Conservation (phyloP, 2,888 invertebrate species). For the Conomelus anceps region DNA sequence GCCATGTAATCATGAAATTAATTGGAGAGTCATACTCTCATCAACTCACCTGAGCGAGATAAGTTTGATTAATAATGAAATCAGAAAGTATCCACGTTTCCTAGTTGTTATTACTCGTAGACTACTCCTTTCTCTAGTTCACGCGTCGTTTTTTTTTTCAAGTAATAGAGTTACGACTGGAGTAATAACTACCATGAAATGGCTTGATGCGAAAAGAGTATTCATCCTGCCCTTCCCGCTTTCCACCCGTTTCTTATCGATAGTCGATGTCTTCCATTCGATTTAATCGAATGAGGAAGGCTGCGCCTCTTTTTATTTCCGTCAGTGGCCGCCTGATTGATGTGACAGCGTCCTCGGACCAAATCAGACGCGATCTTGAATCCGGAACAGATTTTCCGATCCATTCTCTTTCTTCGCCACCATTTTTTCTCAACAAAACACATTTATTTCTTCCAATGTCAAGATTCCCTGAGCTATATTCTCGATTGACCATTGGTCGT, state of each 20-base stretch:
- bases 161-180: background rate
- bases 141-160: background rate
- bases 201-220: background rate
- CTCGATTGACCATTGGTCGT: too few relatives aligned
- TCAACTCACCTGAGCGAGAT: too few relatives aligned
- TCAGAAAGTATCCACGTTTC: too few relatives aligned
- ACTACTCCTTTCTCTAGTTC: too few relatives aligned
- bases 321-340: background rate
- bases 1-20: too few relatives aligned
- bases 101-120: background rate
- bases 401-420: background rate
- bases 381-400: background rate
- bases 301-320: background rate
- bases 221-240: background rate
- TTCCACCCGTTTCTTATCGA: background rate
- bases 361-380: background rate
- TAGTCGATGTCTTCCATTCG: background rate
- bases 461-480: too few relatives aligned
- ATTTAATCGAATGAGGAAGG: background rate
- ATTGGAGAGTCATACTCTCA: too few relatives aligned
- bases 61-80: too few relatives aligned
- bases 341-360: background rate
- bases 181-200: background rate
- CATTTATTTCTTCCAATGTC: background rate
- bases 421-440: background rate